Conservation (phyloP, 37 sponge, comb jelly and placozoan genomes). For the Bolinopsis microptera region DNA sequence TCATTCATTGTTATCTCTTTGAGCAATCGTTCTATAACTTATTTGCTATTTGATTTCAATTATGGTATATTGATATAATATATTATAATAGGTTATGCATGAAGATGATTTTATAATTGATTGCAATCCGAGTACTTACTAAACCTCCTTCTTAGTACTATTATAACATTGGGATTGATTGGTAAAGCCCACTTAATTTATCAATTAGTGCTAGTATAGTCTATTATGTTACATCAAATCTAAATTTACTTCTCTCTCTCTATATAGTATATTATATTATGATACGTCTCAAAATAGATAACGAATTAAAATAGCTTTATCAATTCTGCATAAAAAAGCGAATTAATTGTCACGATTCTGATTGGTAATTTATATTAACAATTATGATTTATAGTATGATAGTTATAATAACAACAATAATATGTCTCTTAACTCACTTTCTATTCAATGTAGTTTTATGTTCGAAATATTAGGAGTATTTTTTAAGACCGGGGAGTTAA, state of each 20-base stretch:
- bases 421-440: not conserved
- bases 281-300: too few species aligned
- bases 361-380: not conserved
- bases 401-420: not conserved
- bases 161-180: not conserved
- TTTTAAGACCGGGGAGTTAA: not conserved
- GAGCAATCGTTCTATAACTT: conserved; percentile 8
- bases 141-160: too few species aligned
- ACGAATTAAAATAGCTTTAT: not conserved
- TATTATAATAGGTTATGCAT: not conserved
- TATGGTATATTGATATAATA: not conserved
- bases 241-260: not conserved
- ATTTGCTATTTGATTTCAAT: conserved; percentile 31
- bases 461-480: not conserved
- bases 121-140: not conserved
- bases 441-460: not conserved
- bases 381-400: not conserved
- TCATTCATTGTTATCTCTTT: not conserved
- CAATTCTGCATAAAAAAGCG: not conserved
- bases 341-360: not conserved
- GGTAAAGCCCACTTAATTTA: not conserved
- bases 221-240: not conserved
- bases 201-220: not conserved
- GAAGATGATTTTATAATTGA: not conserved
- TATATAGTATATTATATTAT: too few species aligned